These are phyloP conservation scores for rat (Rattus norvegicus) DNA, from an alignment of 2,113 vertebrate genomes.

Conservation along the genomic window GRCr8 NC_086031.1:50652001-50652500, in stretches of 20 bases:
- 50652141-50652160: constrained; percentile 86
- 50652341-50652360: constrained; percentile 89
- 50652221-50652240: constrained; percentile 89
- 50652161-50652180: constrained; percentile 84
- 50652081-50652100: constrained; percentile 86
- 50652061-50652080: constrained; percentile 83
- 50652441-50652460: constrained; percentile 90
- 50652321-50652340: constrained; percentile 87
- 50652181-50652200: constrained; percentile 87
- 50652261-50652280: constrained; percentile 89
- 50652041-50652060: constrained; percentile 69
- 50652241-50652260: constrained; percentile 87
- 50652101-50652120: constrained; percentile 87
- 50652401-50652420: constrained; percentile 91
- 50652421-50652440: constrained; percentile 91
- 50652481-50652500: constrained; percentile 86
- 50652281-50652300: constrained; percentile 89
- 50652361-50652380: constrained; percentile 90
- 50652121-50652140: constrained; percentile 88
- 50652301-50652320: constrained; percentile 89
- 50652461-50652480: constrained; percentile 85
- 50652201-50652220: constrained; percentile 87
- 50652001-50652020: constrained; percentile 81
- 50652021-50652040: constrained; percentile 76
- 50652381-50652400: constrained; percentile 88